phyloP scores from a whole-genome alignment of 2,797 vertebrate species.

The Catharus ustulatus region DNA sequence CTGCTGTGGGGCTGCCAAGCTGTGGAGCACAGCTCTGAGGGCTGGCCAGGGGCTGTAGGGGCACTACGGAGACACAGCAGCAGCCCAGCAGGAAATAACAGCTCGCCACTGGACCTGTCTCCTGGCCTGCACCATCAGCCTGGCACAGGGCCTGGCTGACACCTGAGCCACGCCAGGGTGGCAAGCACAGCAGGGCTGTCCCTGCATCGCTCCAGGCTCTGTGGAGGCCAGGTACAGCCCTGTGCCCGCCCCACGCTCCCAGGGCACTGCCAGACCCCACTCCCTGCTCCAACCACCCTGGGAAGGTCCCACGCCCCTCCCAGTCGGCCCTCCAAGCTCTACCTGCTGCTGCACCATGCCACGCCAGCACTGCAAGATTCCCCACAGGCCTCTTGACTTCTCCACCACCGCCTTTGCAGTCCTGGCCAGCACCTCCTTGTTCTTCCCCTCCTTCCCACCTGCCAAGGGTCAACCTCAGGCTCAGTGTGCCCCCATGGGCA shows the following conservation, averaged over 20 bases:
- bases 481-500: background rate
- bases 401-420: constrained; percentile 65
- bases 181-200: fast-evolving
- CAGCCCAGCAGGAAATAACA: background rate
- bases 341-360: constrained; percentile 91
- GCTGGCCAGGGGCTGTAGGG: background rate
- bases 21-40: fast-evolving
- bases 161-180: fast-evolving
- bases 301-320: fast-evolving
- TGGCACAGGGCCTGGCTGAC: background rate
- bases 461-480: constrained; percentile 7
- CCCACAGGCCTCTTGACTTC: constrained; percentile 82
- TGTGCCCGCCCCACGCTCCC: fast-evolving
- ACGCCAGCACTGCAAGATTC: constrained; percentile 89
- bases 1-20: background rate
- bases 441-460: constrained; percentile 84
- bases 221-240: background rate
- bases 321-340: background rate
- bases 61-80: background rate
- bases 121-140: background rate
- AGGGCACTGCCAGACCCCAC: fast-evolving
- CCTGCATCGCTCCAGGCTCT: background rate
- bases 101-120: fast-evolving
- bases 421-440: constrained; percentile 72
- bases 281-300: fast-evolving